Evolutionary conservation across 2,888 invertebrate species (phyloP).

Genomic region (Escarpia spicata): DNA sequence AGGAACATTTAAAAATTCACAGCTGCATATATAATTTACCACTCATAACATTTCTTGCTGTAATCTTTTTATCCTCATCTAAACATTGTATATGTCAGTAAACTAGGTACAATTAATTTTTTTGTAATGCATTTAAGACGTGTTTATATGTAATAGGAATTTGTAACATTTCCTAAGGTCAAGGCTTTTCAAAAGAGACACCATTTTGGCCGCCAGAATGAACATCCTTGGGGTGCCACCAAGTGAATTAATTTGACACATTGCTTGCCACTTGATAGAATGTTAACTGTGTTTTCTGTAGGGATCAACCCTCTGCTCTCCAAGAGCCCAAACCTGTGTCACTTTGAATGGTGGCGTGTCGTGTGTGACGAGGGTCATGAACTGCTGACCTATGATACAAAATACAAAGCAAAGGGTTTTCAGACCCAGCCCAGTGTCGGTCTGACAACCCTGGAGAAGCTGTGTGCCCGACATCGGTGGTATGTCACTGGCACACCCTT

Average conservation of each 20-base stretch:
- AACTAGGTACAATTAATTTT: too few relatives aligned
- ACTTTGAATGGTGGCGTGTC: slow-evolving; percentile 34
- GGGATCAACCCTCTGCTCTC: slow-evolving; percentile 24
- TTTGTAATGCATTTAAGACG: too few relatives aligned
- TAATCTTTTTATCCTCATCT: too few relatives aligned
- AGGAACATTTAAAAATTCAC: too few relatives aligned
- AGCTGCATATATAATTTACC: too few relatives aligned
- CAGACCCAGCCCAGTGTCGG: slow-evolving; percentile 21
- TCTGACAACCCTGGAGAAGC: slow-evolving; percentile 18
- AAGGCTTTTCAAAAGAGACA: too few relatives aligned
- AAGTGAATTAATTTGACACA: background rate
- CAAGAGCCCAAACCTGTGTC: slow-evolving; percentile 29
- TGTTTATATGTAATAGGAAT: too few relatives aligned
- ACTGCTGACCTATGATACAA: slow-evolving; percentile 30
- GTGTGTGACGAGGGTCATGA: slow-evolving; percentile 35
- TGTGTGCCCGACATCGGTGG: slow-evolving; percentile 27
- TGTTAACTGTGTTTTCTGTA: background rate
- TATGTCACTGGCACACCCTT: slow-evolving; percentile 35
- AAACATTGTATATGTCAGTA: too few relatives aligned
- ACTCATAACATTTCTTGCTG: too few relatives aligned
- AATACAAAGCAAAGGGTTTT: background rate
- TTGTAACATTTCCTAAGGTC: too few relatives aligned
- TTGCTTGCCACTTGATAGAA: background rate
- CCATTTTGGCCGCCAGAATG: too few relatives aligned
- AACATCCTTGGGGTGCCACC: too few relatives aligned